Base-by-base conservation (phyloP, 2,113 vertebrate species). In the Lepisosteus oculatus region DNA sequence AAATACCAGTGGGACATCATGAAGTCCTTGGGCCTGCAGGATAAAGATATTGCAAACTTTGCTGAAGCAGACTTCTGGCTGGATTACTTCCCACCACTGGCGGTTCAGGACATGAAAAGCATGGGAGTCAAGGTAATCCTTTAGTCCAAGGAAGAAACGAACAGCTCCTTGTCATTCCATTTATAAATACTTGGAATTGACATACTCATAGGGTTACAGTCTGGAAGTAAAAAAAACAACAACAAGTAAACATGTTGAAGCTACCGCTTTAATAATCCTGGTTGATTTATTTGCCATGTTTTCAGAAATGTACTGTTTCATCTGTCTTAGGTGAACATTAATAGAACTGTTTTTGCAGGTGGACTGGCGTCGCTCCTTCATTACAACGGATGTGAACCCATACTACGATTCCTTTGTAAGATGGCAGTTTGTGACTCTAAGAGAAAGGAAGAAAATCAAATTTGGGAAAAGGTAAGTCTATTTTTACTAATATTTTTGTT, bases 1-100 rank as follows among this genome's bases (percentile, higher is more conserved):
- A 93, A 93, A 14, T 98, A 94, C 83, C 97, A 99, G 85, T 99
- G 97, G 97, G 87, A 92, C 62, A 99, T 99, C 73, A 99, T 99
- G 97, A 95, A 81, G 74, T 94, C 95, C 75, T 79, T 99, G 72
- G 97, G 96, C n/a, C 87, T 99, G 6, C 82, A 81, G 63, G 94
- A 99, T 80, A 78, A 88, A 67, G 96, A 99, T 68, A 97, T 99
- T 56, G 70, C 76, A 11, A 81, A 69, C 8, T 99, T 99, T 90
- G 93, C 96, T 63, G 89, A 93, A 63, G 97, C 97, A 65, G 95
- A 97, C 56, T 92, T 99, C 67, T 99, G 97, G 97, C 91, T 99
- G 76, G 93, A 95, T 54, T 99, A 97, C 83, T 99, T 99, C 67
- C 97, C 97, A 80, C 95, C 94, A 5, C 81, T 96, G 69, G 94